phyloP scores from a whole-genome alignment of 2,113 vertebrate species.

The Electrona antarctica region DNA sequence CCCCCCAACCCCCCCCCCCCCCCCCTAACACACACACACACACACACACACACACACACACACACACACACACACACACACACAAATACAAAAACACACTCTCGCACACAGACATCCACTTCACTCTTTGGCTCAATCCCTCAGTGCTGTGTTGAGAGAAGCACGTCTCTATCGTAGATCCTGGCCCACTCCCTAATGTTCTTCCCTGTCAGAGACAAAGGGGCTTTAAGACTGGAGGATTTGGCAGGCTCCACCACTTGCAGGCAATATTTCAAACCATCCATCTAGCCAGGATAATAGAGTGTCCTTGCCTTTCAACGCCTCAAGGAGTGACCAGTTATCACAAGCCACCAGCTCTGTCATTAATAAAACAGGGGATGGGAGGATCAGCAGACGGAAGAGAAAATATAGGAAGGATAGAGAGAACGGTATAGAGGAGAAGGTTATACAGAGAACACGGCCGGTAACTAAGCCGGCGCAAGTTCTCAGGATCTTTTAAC shows the following conservation, averaged over 20 bases:
- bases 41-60: conserved; percentile 4
- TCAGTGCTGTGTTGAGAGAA: conserved; percentile 40
- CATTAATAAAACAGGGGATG: conserved; percentile 76
- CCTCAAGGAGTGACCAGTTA: conserved; percentile 81
- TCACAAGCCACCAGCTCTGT: conserved; percentile 77
- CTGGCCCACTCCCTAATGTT: conserved; percentile 71
- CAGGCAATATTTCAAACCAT: conserved; percentile 80
- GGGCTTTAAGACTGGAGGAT: conserved; percentile 76
- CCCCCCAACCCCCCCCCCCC: too few species aligned
- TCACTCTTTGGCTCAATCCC: conserved; percentile 14
- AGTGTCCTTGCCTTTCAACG: conserved; percentile 79
- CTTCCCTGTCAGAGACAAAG: conserved; percentile 78
- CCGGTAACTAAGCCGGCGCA: conserved; percentile 53
- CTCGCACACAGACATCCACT: conserved; percentile 9
- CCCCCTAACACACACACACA: background rate
- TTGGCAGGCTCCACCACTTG: conserved; percentile 78
- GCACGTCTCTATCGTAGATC: conserved; percentile 57
- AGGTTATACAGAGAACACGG: conserved; percentile 56
- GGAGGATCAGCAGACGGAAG: conserved; percentile 46
- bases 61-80: background rate
- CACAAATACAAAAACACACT: background rate
- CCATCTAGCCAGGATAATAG: conserved; percentile 81
- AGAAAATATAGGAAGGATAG: background rate
- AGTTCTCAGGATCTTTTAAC: conserved; percentile 53
- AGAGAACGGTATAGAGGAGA: conserved; percentile 11